Evolutionary conservation across 2,797 vertebrate species (phyloP).

Genomic region (Agapornis canus): DNA sequence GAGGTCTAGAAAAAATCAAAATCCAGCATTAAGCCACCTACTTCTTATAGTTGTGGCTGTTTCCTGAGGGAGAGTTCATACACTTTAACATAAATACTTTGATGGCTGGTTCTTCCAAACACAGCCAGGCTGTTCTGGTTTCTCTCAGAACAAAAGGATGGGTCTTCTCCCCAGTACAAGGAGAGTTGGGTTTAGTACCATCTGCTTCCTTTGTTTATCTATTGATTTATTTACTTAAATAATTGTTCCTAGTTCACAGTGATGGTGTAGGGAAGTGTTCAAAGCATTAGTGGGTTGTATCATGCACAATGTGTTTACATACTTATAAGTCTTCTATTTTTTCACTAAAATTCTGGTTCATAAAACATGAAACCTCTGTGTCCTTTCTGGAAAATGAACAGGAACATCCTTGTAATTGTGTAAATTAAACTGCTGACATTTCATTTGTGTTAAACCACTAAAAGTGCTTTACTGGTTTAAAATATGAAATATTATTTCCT

Average conservation of each 20-base stretch:
- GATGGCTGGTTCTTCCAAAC: neutral
- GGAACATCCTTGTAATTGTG: neutral
- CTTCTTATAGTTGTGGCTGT: neutral
- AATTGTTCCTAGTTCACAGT: neutral
- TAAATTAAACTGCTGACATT: neutral
- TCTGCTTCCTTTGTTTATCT: neutral
- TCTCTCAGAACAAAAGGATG: neutral
- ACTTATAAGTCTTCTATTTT: neutral
- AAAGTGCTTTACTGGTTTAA: neutral
- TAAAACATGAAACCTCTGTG: neutral
- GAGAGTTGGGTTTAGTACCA: neutral
- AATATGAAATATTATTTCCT: neutral
- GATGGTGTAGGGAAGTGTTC: neutral
- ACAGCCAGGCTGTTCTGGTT: neutral
- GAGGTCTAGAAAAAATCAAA: neutral
- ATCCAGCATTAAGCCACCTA: neutral
- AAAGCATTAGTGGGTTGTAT: neutral
- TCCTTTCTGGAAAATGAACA: neutral
- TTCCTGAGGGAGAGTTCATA: neutral
- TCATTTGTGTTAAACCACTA: neutral
- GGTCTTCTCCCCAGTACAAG: neutral
- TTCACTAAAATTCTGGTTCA: neutral
- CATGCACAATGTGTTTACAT: neutral
- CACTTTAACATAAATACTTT: neutral
- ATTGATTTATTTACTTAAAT: neutral